Base-by-base conservation (phyloP, 1,140 invertebrate genomes). In the Pogonus chalceus region DNA sequence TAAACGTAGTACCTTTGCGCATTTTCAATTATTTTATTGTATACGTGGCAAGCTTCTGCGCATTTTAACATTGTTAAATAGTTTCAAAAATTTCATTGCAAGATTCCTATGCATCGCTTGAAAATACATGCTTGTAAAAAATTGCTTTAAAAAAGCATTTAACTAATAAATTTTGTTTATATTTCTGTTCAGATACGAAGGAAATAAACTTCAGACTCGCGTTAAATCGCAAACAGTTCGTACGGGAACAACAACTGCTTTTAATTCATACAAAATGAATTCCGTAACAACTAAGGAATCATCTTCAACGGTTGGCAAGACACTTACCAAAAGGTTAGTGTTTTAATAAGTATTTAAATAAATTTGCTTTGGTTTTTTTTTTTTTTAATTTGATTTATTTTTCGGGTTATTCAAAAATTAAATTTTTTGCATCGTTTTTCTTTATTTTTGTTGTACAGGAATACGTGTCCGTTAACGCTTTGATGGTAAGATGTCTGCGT, bases 401-500 rank as follows among this genome's bases (percentile, higher is more conserved):
- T 43, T 43, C 9, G 7, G 4, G 18, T 43, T 9, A 43, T 43
- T 9, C 18, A 43, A 43, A 12, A 31, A 31, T 31, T 31, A 7
- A 4, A 31, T 31, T 31, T 4, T 31, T 31, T 7, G 26, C 26
- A 31, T 31, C 14, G 4, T 31, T 31, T 7, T 31, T 31, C 14
- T 31, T 14, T 31, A 31, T 31, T 4, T 31, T 31, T 43, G 9
- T 43, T 43, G 18, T 43, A 12, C 37, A 43, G 37, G 18, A 43
- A 16, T 18, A 43, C 37, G 37, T 43, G 37, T 43, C 37, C 37
- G 37, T 43, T 43, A 43, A 43, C 37, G 4, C 37, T 43, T 43
- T 43, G 37, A 43, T 43, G 37, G 37, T 43, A 18, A 4, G 37
- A 31, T 31, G 26, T 4, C 26, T 14, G 14, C 4, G 4, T 43